A percentile compares a stretch with the other conserved stretches of the same genome.
phyloP scores from a whole-genome alignment of 2,797 vertebrate genomes.

The Numenius phaeopus region DNA sequence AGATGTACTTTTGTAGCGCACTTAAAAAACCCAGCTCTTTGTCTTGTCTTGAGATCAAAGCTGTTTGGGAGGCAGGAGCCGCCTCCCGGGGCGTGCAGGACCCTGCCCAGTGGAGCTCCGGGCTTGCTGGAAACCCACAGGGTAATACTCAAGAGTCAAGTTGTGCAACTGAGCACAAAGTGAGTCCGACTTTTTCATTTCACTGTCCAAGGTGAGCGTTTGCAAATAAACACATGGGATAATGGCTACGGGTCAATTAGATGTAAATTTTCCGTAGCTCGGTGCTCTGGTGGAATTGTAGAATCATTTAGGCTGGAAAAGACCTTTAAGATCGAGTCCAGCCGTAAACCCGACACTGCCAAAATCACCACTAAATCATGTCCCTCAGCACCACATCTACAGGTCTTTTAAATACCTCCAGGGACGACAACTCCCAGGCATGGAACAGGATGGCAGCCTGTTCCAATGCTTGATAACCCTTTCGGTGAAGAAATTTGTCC shows the following conservation, averaged over 20 bases:
- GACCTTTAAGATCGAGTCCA: not conserved
- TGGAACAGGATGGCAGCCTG: not conserved
- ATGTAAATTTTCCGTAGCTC: not conserved
- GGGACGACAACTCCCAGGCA: not conserved
- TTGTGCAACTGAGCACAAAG: not conserved
- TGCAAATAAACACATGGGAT: not conserved
- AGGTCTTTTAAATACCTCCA: not conserved
- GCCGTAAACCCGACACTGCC: not conserved
- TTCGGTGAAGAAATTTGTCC: not conserved
- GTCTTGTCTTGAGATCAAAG: slow-evolving; percentile 7
- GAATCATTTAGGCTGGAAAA: not conserved
- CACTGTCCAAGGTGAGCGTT: not conserved
- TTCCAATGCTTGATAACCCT: not conserved
- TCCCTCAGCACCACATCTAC: not conserved
- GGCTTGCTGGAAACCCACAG: not conserved
- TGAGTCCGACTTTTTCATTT: not conserved
- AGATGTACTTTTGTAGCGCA: not conserved
- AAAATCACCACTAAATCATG: not conserved
- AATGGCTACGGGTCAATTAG: not conserved
- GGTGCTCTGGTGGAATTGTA: not conserved
- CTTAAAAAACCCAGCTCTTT: not conserved
- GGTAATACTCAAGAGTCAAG: not conserved
- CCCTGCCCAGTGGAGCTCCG: not conserved
- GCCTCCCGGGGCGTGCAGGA: not conserved
- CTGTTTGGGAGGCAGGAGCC: not conserved